Evolutionary conservation across 1,140 invertebrate genomes (phyloP).

Genomic region (Marisa cornuarietis): DNA sequence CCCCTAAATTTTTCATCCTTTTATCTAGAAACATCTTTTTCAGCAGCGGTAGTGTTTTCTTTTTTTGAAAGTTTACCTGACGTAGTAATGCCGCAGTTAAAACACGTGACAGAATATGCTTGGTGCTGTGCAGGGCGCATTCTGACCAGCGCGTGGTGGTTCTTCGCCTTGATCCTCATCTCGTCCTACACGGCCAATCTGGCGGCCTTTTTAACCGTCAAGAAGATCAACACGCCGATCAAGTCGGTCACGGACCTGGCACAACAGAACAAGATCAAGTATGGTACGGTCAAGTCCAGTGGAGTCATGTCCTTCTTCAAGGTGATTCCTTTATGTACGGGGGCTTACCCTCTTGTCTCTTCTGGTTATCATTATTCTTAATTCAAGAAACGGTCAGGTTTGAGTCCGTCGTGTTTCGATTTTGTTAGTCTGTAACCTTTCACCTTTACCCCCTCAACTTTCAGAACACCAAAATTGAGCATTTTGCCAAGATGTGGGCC

Average conservation of each 20-base stretch:
- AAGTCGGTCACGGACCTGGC: constrained; percentile 64
- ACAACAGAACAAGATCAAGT: constrained; percentile 63
- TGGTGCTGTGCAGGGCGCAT: constrained; percentile 43
- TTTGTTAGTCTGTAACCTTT: no score
- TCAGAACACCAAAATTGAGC: constrained; percentile 91
- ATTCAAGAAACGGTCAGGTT: no score
- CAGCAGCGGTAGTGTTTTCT: no score
- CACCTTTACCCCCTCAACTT: background rate
- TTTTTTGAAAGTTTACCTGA: no score
- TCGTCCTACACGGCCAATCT: constrained; percentile 67
- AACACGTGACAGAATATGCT: no score
- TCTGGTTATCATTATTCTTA: no score
- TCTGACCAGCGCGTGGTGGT: constrained; percentile 65
- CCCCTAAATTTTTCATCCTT: no score
- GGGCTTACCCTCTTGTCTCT: no score
- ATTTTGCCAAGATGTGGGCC: constrained; percentile 96
- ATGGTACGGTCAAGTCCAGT: constrained; percentile 61
- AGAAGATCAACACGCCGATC: constrained; percentile 66
- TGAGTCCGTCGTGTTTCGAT: no score
- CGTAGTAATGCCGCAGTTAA: no score
- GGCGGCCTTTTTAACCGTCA: constrained; percentile 65
- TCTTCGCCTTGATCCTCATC: constrained; percentile 65
- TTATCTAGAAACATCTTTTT: no score
- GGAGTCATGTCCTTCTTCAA: constrained; percentile 62
- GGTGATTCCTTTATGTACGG: background rate